Evolutionary conservation across 2,797 vertebrate genomes (phyloP), one percentile per base, ranked within the genome.

Genomic region (Danio albolineatus): DNA sequence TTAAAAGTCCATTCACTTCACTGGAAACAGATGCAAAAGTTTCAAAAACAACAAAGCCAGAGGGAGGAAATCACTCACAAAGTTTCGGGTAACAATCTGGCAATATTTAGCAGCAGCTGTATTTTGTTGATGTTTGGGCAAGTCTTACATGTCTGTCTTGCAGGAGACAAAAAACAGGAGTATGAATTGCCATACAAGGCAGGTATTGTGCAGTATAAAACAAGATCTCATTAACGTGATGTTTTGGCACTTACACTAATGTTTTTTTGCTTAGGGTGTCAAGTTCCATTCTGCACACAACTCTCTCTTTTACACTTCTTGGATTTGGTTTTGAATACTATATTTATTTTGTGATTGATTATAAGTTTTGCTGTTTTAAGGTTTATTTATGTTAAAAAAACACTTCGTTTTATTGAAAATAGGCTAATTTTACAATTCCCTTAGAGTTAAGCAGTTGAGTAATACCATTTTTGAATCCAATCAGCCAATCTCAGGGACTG

Each of bases 121-220:
- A 57, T 10, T 77, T 46, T 59, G 64, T 59, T 66, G 70, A 46
- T n/a, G 19, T 66, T 66, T 66, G 74, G 62, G 61, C 62, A 76
- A 54, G 10, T 7, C 38, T 44, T 66, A 14, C 39, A 56, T 10
- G 51, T 19, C 9, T 44, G 74, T 46, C 49, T 54, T 64, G 14
- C 19, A 56, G 41, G 9, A 76, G 51, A 76, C 61, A 65, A 53
- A 10, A 65, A n/a, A 44, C 44, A 64, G 36, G 21, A 76, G 8
- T 44, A 51, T 53, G 73, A 51, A 46, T 76, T 28, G 38, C 28
- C 36, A n/a, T 1, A n/a, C 9, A 69, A 19, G 1, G 28, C 28
- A 28, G 28, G 28, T 10, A 41, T 16, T 53, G n/a, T 41, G 36
- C 14, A 38, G 46, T 36, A 0, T 17, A 53, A 38, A 70, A 39